These are phyloP conservation scores for Orthonyx spaldingii DNA, from an alignment of 2,113 vertebrate genomes.

Conservation along the genomic window DNA sequence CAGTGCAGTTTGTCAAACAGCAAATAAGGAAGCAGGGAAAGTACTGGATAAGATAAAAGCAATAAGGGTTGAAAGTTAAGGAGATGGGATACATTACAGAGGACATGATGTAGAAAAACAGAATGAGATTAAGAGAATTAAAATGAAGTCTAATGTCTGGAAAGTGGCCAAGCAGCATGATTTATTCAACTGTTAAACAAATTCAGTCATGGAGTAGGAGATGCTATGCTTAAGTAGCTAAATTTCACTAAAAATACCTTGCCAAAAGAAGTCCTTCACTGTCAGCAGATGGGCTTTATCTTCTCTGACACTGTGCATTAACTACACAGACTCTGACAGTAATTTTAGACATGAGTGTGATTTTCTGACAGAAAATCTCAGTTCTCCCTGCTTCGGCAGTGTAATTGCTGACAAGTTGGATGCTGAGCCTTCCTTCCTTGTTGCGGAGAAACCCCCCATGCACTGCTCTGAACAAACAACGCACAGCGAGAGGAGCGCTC, in stretches of 20 bases:
- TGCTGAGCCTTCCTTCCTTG: background rate
- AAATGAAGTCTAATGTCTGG: background rate
- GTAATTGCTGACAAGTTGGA: background rate
- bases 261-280: background rate
- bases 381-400: background rate
- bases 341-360: background rate
- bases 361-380: constrained; percentile 2
- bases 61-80: background rate
- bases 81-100: background rate
- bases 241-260: background rate
- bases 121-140: background rate
- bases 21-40: background rate
- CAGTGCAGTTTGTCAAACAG: background rate
- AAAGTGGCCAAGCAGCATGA: background rate
- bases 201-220: background rate
- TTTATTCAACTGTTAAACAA: background rate
- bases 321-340: background rate
- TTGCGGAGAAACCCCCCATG: background rate
- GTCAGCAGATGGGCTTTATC: background rate
- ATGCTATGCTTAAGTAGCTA: background rate
- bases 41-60: background rate
- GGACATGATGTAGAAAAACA: background rate
- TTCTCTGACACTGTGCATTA: background rate
- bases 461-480: background rate
- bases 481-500: fast-evolving